Evolutionary conservation across 1,140 invertebrate genomes (phyloP), one percentile per base, ranked within the genome.

Genomic region (Aphis craccivora): DNA sequence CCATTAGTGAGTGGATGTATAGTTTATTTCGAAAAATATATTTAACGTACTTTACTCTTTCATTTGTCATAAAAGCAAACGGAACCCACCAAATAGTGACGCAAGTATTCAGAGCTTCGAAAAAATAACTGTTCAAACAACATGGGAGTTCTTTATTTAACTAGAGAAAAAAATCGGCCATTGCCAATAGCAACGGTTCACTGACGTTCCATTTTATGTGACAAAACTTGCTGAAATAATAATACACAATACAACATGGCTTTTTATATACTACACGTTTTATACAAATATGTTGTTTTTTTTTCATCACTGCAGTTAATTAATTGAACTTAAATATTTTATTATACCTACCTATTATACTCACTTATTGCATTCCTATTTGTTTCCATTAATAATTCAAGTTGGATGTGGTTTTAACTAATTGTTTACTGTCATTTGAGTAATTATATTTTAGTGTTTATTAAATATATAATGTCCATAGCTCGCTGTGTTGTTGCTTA

Each of bases 41-140:
- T 89, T 89, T 55, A 89, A 37, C 48, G 48, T 35, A 37, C 14
- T 48, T 35, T n/a, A 35, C 43, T 87, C n/a, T 87, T 87, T 87
- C 30, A 35, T 48, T 48, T 45, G 45, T 48, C 48, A 35, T 51
- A 89, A 89, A 89, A 89, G 51, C 35, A 89, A 89, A 89, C 87
- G 53, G 25, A 22, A 40, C 86, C 86, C 86, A 87, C 86, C 86
- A 30, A 87, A 87, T n/a, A 48, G 84, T 43, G 84, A 87, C 86
- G 45, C 86, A 48, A 87, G 30, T 48, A 48, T 87, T 87, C 37
- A 20, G 14, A 87, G 86, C 18, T 87, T 45, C 43, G 30, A 87
- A 87, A 84, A 87, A n/a, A 48, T 87, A 45, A 87, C 43, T 48
- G 86, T 87, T 87, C 86, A 87, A 87, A 87, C 86, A 87, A n/a